Evolutionary conservation across 1,140 invertebrate species (phyloP), one percentile per base, ranked within the genome.

Genomic region (Matsumurasca onukii): DNA sequence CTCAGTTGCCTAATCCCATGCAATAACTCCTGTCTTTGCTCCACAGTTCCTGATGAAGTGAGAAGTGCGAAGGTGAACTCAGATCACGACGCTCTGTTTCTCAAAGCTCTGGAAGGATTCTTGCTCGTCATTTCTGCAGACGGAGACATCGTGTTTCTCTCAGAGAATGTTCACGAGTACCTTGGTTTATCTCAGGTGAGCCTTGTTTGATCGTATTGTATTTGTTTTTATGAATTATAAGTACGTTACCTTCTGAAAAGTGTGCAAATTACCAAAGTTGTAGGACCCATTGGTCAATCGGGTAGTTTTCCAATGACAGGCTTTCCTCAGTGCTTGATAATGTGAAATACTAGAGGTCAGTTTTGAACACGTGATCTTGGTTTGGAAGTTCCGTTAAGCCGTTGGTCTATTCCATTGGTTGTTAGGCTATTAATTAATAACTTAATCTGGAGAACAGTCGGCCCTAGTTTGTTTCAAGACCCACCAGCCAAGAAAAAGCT

Each of bases 121-220:
- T 82, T 95, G 25, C 74, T 97, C 67, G 89, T 94, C 24, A 77
- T 97, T 12, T 92, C 93, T 0, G 86, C 87, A 70, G 92, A 95
- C 73, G 95, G 95, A 13, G 92, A 96, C 77, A 91, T 97, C 73
- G 86, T 95, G 12, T 97, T 94, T 80, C 85, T 95, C 57, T 96
- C 94, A 3, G 93, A 95, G 76, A 97, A 95, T 76, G 91, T 97
- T 64, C 87, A 87, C 69, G 90, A 93, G 69, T 92, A 94, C 79
- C 86, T 97, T 49, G 95, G 95, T 31, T 86, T 97, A 13, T 87
- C 91, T 71, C 94, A 97, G 88, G 94, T 97, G 81, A 71, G 57
- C 1, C 51, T 15, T 22, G 48, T 66, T 20, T 45, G 15, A 30
- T 9, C 27, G 13, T 25, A 9, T 30, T 63, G 3, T 15, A 51